Conservation (phyloP, 1,140 invertebrate genomes). For the Listronotus oregonensis region DNA sequence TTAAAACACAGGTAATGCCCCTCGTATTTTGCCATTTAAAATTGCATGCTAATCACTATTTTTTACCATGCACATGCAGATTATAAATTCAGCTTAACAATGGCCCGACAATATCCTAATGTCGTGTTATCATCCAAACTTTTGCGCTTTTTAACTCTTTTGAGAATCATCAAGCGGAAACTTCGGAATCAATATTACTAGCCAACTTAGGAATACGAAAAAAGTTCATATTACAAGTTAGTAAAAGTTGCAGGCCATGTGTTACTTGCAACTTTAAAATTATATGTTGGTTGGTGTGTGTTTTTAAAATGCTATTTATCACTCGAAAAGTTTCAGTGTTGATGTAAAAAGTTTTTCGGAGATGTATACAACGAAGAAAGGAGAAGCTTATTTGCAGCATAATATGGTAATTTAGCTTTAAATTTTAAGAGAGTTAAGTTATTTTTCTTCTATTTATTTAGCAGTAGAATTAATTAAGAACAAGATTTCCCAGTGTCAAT, state of each 20-base stretch:
- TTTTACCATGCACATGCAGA: not conserved
- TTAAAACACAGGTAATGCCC: too few relatives aligned
- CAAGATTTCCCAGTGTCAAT: too few relatives aligned
- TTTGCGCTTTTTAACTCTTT: conserved; percentile 45
- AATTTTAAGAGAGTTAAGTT: too few relatives aligned
- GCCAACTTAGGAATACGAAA: conserved; percentile 31
- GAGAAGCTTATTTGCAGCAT: too few relatives aligned
- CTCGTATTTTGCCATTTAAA: too few relatives aligned
- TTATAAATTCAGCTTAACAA: conserved; percentile 12
- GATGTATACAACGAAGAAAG: not conserved
- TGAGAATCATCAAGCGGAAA: conserved; percentile 46
- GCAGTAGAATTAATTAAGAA: too few relatives aligned
- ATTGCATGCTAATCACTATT: not conserved
- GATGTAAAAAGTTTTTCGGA: conserved; percentile 15
- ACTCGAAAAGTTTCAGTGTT: conserved; percentile 16
- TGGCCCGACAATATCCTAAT: conserved; percentile 2
- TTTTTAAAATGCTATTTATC: conserved; percentile 34
- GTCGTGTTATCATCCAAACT: conserved; percentile 39
- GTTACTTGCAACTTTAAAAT: conserved; percentile 37
- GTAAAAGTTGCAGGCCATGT: conserved; percentile 32
- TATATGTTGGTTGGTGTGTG: conserved; percentile 24
- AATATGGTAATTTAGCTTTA: too few relatives aligned
- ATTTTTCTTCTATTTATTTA: too few relatives aligned
- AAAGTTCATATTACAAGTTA: conserved; percentile 34
- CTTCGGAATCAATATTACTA: conserved; percentile 45